Base-by-base conservation (phyloP, 2,113 vertebrate species). In the Apodemus speciosus region DNA sequence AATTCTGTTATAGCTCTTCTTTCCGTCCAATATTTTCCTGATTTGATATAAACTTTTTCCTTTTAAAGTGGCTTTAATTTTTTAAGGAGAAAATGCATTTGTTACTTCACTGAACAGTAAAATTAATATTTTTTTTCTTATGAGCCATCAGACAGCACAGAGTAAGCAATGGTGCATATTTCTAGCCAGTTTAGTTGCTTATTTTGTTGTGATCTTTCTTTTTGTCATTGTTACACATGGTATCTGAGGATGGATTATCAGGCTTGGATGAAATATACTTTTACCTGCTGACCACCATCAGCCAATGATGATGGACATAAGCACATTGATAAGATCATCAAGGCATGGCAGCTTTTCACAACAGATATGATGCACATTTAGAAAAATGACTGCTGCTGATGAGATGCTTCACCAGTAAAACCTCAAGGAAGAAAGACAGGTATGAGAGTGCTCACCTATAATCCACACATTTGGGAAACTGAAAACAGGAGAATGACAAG, bases 101-200 rank as follows among this genome's bases (percentile, higher is more conserved):
- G 77, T 86, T 90, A 92, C 83, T 94, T 86, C 89, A 93, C 35
- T 95, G 92, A 96, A n/a, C 89, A 93, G 93, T 94, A 93, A 96
- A 94, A 94, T 95, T 91, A 93, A 90, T 86, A 92, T 72, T 21
- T 79, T 85, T 95, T 86, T 92, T 88, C 62, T 94, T 18, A 16
- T 89, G 83, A 89, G 4, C 35, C 79, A 94, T 89, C 84, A 93
- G 60, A 35, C 86, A 92, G 20, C 32, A 84, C 21, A 92, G 40
- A 87, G 35, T 87, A 86, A 93, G 51, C 58, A 87, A 62, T 76
- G 87, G 56, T 25, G 66, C 25, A 72, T 85, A 64, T 32, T 85
- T 30, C 53, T 51, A 81, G 88, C 30, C 72, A 85, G 85, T 85
- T 94, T 76, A 85, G 89, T 62, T 77, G 46, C 87, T 88, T 81